A percentile compares a stretch with the other conserved stretches of the same genome.
phyloP scores from a whole-genome alignment of 2,797 vertebrate genomes.

The Emydoidea blandingii region DNA sequence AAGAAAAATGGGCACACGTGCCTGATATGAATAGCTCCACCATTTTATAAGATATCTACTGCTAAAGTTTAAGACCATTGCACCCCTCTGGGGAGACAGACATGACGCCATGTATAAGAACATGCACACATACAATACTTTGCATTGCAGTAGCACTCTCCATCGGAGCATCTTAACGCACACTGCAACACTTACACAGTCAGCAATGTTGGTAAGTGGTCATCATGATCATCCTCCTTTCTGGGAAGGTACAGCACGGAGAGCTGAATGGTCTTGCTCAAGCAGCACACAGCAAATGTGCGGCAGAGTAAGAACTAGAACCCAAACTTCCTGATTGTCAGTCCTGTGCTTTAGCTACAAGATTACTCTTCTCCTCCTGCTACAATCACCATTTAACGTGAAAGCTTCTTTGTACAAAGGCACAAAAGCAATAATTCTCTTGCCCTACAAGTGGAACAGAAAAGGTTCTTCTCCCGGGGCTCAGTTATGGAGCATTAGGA shows the following conservation, averaged over 20 bases:
- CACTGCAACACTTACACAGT: conserved; percentile 25
- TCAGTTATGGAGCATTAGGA: conserved; percentile 1
- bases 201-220: not conserved
- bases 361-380: conserved; percentile 44
- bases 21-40: not conserved
- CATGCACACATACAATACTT: not conserved
- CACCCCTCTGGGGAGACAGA: not conserved
- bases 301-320: conserved; percentile 29
- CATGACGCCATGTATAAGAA: not conserved
- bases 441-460: conserved; percentile 4
- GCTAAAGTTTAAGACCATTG: not conserved
- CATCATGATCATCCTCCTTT: conserved; percentile 14
- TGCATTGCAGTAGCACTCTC: not conserved
- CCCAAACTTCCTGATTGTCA: conserved; percentile 27
- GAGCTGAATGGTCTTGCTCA: conserved; percentile 28
- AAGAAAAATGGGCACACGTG: not conserved
- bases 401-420: conserved; percentile 16
- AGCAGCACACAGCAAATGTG: conserved; percentile 38
- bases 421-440: not conserved
- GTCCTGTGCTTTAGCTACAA: conserved; percentile 14
- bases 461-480: not conserved
- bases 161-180: conserved; percentile 16
- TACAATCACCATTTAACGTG: conserved; percentile 8
- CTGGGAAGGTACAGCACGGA: not conserved
- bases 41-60: not conserved